Conservation (phyloP, 2,888 invertebrate genomes). For the Drosophila mettleri region DNA sequence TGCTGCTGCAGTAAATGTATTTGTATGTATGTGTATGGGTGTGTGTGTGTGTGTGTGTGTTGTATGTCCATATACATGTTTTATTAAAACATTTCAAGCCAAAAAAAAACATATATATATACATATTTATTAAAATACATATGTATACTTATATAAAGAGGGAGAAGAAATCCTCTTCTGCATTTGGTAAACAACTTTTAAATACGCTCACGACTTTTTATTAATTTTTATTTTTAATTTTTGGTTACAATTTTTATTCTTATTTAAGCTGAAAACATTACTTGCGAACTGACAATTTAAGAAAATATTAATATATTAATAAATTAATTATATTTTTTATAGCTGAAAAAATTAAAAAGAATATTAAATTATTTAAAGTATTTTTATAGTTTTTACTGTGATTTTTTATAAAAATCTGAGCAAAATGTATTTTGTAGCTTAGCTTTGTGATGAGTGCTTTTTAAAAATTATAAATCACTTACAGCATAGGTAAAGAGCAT, state of each 20-base stretch:
- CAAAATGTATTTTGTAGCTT: too few relatives aligned
- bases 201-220: conserved; percentile 24
- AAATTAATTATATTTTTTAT: too few relatives aligned
- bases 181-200: conserved; percentile 21
- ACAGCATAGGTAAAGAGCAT: background rate
- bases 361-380: too few relatives aligned
- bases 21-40: conserved; percentile 2
- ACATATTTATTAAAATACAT: background rate
- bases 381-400: too few relatives aligned
- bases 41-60: conserved; percentile 3
- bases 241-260: too few relatives aligned
- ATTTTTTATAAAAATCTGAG: background rate
- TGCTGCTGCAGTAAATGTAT: conserved; percentile 7
- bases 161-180: conserved; percentile 11
- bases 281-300: background rate
- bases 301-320: too few relatives aligned
- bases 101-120: conserved; percentile 1
- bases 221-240: background rate
- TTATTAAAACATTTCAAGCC: conserved; percentile 62
- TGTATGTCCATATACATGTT: conserved; percentile 34
- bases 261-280: background rate
- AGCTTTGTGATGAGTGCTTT: too few relatives aligned
- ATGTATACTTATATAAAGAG: conserved; percentile 12
- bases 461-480: too few relatives aligned
- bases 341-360: too few relatives aligned